Evolutionary conservation across 2,888 invertebrate genomes (phyloP), one percentile per base, ranked within the genome.

Genomic region (Acleris laterana): DNA sequence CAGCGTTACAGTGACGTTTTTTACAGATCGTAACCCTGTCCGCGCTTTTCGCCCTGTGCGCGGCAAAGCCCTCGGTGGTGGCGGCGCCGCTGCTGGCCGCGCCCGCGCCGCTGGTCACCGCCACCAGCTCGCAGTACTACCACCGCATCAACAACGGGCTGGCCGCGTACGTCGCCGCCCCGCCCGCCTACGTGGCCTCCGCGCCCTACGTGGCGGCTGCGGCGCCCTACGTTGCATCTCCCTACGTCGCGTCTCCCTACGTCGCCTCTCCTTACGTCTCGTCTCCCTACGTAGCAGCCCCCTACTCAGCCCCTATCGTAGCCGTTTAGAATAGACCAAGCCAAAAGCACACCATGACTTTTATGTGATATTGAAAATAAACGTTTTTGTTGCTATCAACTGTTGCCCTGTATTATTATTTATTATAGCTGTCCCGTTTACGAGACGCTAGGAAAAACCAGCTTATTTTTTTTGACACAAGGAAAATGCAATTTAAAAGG

Each of bases 121-220:
- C 95, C 4, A 93, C 94, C 76, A 95, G 95, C 84, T 95, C 95
- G 22, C 95, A 96, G 81, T 95, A 95, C 74, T 92, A 95, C 82
- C 94, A 95, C 63, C 93, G 95, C 72, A 94, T 94, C 80, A 94
- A 94, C 88, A 95, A 95, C 73, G 88, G 90, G 0, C 70, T 90
- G 0, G 93, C 88, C 46, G 89, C 86, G 0, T 93, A 89, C 78
- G 87, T 90, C 2, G 90, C 38, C 38, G 38, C 38, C 38, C 46
- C 75, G 20, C 69, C 73, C 16, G 63, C 71, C 1, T 75, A 73
- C 67, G 62, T 65, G 16, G 56, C 66, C 13, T 55, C 65, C 2
- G 77, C 81, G 6, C 72, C 79, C 13, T 77, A 75, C 53, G 77
- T 77, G 5, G 72, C 71, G 7, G 73, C 74, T 17, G 73, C 85